Conservation (phyloP, 2,888 invertebrate genomes). For the Lycophotia porphyrea region DNA sequence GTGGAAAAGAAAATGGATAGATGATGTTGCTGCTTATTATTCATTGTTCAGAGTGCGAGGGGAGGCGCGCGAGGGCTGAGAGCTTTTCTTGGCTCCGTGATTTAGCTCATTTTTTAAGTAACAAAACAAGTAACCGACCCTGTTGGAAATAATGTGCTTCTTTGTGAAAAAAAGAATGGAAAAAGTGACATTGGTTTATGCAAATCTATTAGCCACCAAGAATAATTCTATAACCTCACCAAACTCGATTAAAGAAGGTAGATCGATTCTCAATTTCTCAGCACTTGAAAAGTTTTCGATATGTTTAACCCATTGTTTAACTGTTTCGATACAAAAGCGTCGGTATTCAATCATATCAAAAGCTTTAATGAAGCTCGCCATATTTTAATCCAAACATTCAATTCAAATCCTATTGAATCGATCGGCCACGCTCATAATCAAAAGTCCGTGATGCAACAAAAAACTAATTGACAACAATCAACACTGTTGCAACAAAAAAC, state of each 20-base stretch:
- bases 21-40: slow-evolving; percentile 87
- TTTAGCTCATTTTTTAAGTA: slow-evolving; percentile 88
- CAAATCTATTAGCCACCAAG: slow-evolving; percentile 66
- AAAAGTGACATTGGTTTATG: slow-evolving; percentile 71
- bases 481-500: slow-evolving; percentile 87
- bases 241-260: slow-evolving; percentile 44
- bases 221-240: slow-evolving; percentile 46
- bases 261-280: slow-evolving; percentile 30
- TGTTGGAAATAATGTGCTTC: slow-evolving; percentile 74
- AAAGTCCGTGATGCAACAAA: slow-evolving; percentile 83
- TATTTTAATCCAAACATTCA: slow-evolving; percentile 88
- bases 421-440: slow-evolving; percentile 85
- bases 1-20: slow-evolving; percentile 87
- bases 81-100: slow-evolving; percentile 84
- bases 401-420: slow-evolving; percentile 85
- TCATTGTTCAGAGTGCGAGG: slow-evolving; percentile 81
- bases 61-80: slow-evolving; percentile 71
- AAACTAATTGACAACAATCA: slow-evolving; percentile 90
- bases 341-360: slow-evolving; percentile 78
- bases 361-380: slow-evolving; percentile 82
- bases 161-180: slow-evolving; percentile 71
- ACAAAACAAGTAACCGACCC: slow-evolving; percentile 82
- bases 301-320: slow-evolving; percentile 70
- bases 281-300: slow-evolving; percentile 51
- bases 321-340: slow-evolving; percentile 67